Conservation (phyloP, 2,113 vertebrate genomes). For the Bostrychus sinensis region DNA sequence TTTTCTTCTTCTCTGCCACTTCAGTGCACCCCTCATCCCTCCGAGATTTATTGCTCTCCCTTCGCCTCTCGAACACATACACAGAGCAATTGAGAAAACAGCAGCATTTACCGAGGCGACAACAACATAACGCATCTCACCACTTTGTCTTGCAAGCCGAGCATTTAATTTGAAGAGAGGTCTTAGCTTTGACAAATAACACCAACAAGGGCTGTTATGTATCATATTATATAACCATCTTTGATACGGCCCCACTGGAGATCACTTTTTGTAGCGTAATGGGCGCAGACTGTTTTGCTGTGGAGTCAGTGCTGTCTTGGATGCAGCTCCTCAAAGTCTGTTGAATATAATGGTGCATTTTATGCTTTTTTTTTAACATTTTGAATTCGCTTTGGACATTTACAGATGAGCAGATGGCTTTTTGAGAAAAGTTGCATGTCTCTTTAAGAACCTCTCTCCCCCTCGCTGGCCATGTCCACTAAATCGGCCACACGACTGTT, state of each 20-base stretch:
- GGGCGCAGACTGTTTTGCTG: conserved; percentile 35
- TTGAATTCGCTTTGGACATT: no score
- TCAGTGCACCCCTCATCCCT: conserved; percentile 24
- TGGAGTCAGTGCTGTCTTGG: conserved; percentile 31
- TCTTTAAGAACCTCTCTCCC: no score
- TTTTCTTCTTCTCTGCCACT: conserved; percentile 34
- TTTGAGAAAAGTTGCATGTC: no score
- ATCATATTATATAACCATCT: conserved; percentile 34
- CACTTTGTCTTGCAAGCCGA: conserved; percentile 44
- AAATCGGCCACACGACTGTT: no score
- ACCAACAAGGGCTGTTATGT: conserved; percentile 23
- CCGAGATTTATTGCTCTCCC: conserved; percentile 39
- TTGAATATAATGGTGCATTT: no score
- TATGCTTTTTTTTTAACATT: conserved; percentile 46
- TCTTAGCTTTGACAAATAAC: conserved; percentile 46
- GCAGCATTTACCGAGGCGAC: conserved; percentile 25
- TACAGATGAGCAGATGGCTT: no score
- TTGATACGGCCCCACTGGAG: conserved; percentile 45
- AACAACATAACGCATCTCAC: conserved; percentile 17
- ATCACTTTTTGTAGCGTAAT: conserved; percentile 34
- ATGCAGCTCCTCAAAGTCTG: conserved; percentile 26
- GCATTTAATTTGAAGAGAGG: conserved; percentile 54
- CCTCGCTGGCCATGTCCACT: no score
- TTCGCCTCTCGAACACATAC: conserved; percentile 18
- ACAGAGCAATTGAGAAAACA: conserved; percentile 36